Conservation (phyloP, 2,113 vertebrate species). For the Semicossyphus pulcher region DNA sequence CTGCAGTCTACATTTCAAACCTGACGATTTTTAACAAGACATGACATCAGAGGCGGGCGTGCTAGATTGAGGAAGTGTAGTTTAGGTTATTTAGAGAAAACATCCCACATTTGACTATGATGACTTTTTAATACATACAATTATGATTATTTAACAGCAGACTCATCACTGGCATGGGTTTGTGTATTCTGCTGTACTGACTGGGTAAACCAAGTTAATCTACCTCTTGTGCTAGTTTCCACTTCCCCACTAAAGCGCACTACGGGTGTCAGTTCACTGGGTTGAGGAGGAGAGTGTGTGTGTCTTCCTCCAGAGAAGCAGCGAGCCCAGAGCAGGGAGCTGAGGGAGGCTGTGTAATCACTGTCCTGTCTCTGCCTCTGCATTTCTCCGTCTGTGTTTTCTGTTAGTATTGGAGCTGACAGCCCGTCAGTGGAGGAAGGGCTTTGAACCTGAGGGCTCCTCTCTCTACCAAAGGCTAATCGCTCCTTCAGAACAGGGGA, state of each 20-base stretch:
- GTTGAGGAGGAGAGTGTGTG: slow-evolving; percentile 33
- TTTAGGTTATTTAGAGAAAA: too few species aligned
- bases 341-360: slow-evolving; percentile 64
- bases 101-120: background rate
- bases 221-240: slow-evolving; percentile 13
- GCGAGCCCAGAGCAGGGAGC: slow-evolving; percentile 47
- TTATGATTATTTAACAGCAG: slow-evolving; percentile 1
- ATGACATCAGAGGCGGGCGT: too few species aligned
- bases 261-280: slow-evolving; percentile 61
- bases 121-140: background rate
- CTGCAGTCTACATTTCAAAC: too few species aligned
- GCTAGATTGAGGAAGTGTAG: too few species aligned
- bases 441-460: slow-evolving; percentile 78
- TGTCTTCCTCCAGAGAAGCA: slow-evolving; percentile 48
- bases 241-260: slow-evolving; percentile 28
- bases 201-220: slow-evolving; percentile 34
- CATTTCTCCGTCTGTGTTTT: slow-evolving; percentile 68
- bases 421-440: slow-evolving; percentile 71
- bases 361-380: slow-evolving; percentile 60
- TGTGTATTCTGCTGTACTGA: slow-evolving; percentile 19
- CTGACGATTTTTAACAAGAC: too few species aligned
- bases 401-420: slow-evolving; percentile 77
- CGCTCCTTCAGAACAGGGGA: slow-evolving; percentile 66
- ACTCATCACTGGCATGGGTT: background rate
- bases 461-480: slow-evolving; percentile 76